Conservation (phyloP, 2,888 invertebrate species). For the Drosophila rellima region DNA sequence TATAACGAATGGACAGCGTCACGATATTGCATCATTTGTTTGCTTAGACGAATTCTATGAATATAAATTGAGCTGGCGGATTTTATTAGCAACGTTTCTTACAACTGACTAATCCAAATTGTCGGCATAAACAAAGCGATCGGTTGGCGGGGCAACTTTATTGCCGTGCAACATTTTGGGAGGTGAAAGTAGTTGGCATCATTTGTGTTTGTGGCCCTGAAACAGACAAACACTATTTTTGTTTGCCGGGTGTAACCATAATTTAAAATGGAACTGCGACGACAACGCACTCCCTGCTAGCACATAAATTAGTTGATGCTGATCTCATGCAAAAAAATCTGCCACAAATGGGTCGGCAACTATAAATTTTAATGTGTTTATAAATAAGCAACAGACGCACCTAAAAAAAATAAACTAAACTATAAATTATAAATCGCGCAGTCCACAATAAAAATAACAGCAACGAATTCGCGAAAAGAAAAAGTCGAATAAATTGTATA, state of each 20-base stretch:
- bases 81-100: slow-evolving; percentile 21
- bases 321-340: slow-evolving; percentile 71
- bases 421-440: slow-evolving; percentile 69
- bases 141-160: slow-evolving; percentile 22
- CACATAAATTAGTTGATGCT: slow-evolving; percentile 67
- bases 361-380: slow-evolving; percentile 77
- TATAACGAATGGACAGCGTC: slow-evolving; percentile 26
- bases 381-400: slow-evolving; percentile 65
- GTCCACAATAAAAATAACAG: slow-evolving; percentile 47
- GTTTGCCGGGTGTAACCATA: slow-evolving; percentile 51
- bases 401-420: slow-evolving; percentile 34
- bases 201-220: slow-evolving; percentile 39
- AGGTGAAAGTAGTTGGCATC: slow-evolving; percentile 43
- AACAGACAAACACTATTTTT: slow-evolving; percentile 25
- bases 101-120: slow-evolving; percentile 42
- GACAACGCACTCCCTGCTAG: slow-evolving; percentile 35
- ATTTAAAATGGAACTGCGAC: slow-evolving; percentile 38
- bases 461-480: slow-evolving; percentile 2
- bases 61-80: slow-evolving; percentile 36
- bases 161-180: slow-evolving; percentile 11
- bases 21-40: slow-evolving; percentile 54
- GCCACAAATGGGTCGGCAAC: slow-evolving; percentile 51
- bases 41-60: slow-evolving; percentile 26
- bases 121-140: slow-evolving; percentile 16
- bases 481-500: slow-evolving; percentile 6